phyloP scores from a whole-genome alignment of 2,113 vertebrate genomes.

The Fregata magnificens region DNA sequence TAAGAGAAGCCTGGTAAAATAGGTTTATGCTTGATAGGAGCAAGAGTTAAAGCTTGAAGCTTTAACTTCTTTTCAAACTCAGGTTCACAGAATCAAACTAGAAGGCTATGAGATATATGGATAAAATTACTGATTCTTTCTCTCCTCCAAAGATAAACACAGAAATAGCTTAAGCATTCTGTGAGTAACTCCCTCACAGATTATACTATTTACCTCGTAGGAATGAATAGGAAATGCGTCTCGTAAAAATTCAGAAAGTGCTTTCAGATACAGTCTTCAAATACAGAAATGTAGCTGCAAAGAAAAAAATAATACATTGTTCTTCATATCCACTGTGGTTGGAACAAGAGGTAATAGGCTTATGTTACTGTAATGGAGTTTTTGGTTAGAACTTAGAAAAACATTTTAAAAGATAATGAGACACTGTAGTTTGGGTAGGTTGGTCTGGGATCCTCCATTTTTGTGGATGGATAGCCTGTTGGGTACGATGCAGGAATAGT shows the following conservation, averaged over 20 bases:
- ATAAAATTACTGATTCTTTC: not conserved
- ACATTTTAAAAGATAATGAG: not conserved
- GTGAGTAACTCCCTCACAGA: not conserved
- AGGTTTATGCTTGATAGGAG: not conserved
- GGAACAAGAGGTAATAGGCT: not conserved
- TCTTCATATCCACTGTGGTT: not conserved
- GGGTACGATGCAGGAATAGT: not conserved
- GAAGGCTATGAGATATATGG: not conserved
- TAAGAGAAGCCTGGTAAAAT: not conserved
- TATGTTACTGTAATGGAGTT: not conserved
- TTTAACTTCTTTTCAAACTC: not conserved
- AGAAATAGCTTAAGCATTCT: not conserved
- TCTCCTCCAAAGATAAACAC: not conserved
- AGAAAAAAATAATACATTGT: not conserved
- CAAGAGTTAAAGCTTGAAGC: not conserved
- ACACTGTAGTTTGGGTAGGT: not conserved
- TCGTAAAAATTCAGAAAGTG: not conserved
- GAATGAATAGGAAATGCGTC: not conserved
- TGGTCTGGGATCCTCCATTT: not conserved
- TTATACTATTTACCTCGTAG: not conserved
- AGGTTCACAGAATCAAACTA: not conserved
- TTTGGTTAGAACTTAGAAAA: not conserved
- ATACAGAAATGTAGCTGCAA: not conserved
- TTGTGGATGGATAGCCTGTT: not conserved
- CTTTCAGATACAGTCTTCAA: not conserved